Evolutionary conservation across 2,888 invertebrate genomes (phyloP), one percentile per base, ranked within the genome.

Genomic region (Drosophila incognita): DNA sequence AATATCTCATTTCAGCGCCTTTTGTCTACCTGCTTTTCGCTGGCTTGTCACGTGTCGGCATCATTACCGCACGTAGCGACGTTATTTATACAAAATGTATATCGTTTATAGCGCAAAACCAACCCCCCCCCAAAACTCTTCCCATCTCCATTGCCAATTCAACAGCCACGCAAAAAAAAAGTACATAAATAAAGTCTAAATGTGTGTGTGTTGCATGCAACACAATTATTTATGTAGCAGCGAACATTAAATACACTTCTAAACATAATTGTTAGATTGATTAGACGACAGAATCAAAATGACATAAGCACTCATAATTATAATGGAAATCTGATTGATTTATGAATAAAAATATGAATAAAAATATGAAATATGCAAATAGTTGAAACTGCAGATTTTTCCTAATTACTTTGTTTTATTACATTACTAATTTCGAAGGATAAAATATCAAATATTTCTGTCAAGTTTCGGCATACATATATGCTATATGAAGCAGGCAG

Each of bases 11-110:
- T 86, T 85, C 85, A 88, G 84, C 85, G 89, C 80, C 89, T 83
- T 83, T 86, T 86, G 83, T 83, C 87, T 83, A 81, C 83, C 68
- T 61, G 63, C 69, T 68, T 68, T 74, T 65, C 71, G 87, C 82
- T 82, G 90, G 87, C 91, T 90, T 85, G 92, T 92, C 92, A 92
- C 92, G 92, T 92, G 92, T 90, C 89, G 87, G 85, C 91, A 87
- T 92, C 91, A 92, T 92, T 92, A 92, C 91, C 73, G 85, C 92
- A 92, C 92, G 92, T 92, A 92, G 85, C 91, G 84, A 84, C 85
- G 85, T 87, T 92, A 87, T 92, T 90, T 91, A 90, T 87, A 83
- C 75, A 88, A 88, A 88, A 87, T 87, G 82, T 87, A 80, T 82
- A 85, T 82, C 85, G 85, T 80, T 85, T 87, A 85, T 83, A 67